Evolutionary conservation across 2,113 vertebrate genomes (phyloP), one percentile per base, ranked within the genome.

Genomic region (Raja brachyura): DNA sequence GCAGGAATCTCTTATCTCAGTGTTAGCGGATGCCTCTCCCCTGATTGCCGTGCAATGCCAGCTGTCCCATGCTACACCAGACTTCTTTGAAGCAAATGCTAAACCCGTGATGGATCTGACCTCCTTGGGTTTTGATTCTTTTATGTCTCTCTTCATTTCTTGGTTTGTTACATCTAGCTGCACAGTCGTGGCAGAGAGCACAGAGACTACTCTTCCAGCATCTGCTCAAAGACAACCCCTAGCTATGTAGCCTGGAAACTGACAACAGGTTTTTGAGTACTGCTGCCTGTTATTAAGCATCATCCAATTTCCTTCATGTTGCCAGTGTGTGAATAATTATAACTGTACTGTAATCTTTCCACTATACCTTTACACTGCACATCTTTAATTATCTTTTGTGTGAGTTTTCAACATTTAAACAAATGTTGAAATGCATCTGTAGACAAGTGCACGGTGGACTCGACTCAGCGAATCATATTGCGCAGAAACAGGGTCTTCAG

Each of bases 111-210:
- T 98, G 97, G 97, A 96, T 97, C 97, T 99, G 98, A 98, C 98
- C 98, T 98, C 98, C 98, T 98, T 96, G 96, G 97, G 97, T 97
- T 98, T 95, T 95, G 97, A 97, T 96, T 97, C 98, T 98, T 99
- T 99, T 96, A 98, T 98, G 98, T 98, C 97, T 98, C 97, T 98
- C 97, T 98, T 98, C 97, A 97, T 99, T 98, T 98, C 98, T 97
- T 97, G 97, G 97, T 97, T 97, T 96, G 96, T 97, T 98, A 98
- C 97, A 94, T 97, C 97, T 95, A 95, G 95, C 95, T 95, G 95
- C 94, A 93, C 93, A 93, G 95, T 95, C 95, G 95, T 94, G 95
- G 96, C 96, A 96, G 96, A 96, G 96, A 97, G 97, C 97, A 97
- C 97, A 96, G 95, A 95, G 95, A 96, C 95, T 95, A 96, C 96